These are phyloP conservation scores for Aproaerema taeniolella DNA, from an alignment of 2,888 invertebrate species.

Conservation along the genomic window DNA sequence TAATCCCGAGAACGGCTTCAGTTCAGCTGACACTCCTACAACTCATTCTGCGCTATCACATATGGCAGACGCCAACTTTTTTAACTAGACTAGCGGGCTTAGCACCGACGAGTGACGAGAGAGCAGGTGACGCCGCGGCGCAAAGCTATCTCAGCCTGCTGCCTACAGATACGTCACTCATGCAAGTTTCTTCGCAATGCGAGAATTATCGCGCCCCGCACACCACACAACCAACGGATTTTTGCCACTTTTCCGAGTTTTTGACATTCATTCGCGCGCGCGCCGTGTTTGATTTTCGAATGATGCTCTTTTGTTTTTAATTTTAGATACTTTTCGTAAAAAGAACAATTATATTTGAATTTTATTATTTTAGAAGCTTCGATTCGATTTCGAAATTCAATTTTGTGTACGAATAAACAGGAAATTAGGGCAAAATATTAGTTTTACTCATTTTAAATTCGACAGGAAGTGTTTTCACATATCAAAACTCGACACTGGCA, in stretches of 20 bases:
- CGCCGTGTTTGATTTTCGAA: constrained; percentile 15
- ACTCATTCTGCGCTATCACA: constrained; percentile 10
- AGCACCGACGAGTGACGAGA: constrained; percentile 45
- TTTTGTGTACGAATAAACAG: too few species aligned
- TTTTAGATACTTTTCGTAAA: not conserved
- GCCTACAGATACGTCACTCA: constrained; percentile 64
- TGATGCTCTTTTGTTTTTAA: not conserved
- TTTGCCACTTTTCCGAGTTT: constrained; percentile 32
- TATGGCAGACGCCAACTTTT: constrained; percentile 59
- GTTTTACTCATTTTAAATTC: too few species aligned
- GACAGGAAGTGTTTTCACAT: too few species aligned
- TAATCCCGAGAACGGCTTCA: too few species aligned
- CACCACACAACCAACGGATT: too few species aligned
- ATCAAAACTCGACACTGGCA: constrained; percentile 19
- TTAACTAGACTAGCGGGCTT: constrained; percentile 50
- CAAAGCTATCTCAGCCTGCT: constrained; percentile 48
- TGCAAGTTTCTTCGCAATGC: constrained; percentile 51
- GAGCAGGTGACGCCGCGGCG: constrained; percentile 15
- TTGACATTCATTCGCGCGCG: constrained; percentile 13
- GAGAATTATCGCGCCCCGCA: constrained; percentile 35
- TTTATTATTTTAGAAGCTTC: too few species aligned
- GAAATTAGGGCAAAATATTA: too few species aligned
- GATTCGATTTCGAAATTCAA: too few species aligned
- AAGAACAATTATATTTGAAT: too few species aligned
- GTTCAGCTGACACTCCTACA: not conserved